Evolutionary conservation across 2,797 vertebrate species (phyloP).

Genomic region (Phoebastria nigripes): DNA sequence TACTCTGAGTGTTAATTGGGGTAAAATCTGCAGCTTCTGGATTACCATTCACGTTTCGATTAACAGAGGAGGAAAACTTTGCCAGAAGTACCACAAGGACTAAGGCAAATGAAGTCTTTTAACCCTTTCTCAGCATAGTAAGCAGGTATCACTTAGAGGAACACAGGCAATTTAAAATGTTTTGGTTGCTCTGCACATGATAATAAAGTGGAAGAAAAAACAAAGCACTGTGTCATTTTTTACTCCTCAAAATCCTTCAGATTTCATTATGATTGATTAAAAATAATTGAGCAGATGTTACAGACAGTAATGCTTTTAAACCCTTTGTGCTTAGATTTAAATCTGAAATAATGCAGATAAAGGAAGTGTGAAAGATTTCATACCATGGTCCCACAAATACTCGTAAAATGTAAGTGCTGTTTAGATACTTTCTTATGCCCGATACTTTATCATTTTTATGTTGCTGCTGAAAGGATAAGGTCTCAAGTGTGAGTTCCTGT

Average conservation of each 20-base stretch:
- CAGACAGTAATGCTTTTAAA: slow-evolving; percentile 17
- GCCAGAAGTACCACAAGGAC: not conserved
- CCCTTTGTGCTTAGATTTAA: slow-evolving; percentile 33
- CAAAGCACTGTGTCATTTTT: not conserved
- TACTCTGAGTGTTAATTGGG: slow-evolving; percentile 44
- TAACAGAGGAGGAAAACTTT: slow-evolving; percentile 28
- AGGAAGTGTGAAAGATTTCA: slow-evolving; percentile 26
- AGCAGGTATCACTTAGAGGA: not conserved
- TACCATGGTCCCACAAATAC: slow-evolving; percentile 17
- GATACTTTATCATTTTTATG: slow-evolving; percentile 51
- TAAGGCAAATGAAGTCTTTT: slow-evolving; percentile 12
- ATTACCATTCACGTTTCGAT: slow-evolving; percentile 36
- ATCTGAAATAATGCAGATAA: slow-evolving; percentile 50
- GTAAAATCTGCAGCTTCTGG: slow-evolving; percentile 50
- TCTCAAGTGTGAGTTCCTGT: slow-evolving; percentile 29
- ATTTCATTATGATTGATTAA: slow-evolving; percentile 22
- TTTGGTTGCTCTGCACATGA: not conserved
- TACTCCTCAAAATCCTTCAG: not conserved
- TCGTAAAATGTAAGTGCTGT: slow-evolving; percentile 15
- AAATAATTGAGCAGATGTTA: slow-evolving; percentile 39
- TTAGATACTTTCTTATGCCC: not conserved
- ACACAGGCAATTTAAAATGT: not conserved
- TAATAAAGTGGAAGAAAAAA: not conserved
- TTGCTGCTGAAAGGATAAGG: slow-evolving; percentile 62
- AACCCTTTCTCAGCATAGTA: slow-evolving; percentile 3